Percentiles rank a stretch among this genome's conserved stretches.
phyloP scores from a whole-genome alignment of 2,797 vertebrate genomes.

The Hemibagrus guttatus region DNA sequence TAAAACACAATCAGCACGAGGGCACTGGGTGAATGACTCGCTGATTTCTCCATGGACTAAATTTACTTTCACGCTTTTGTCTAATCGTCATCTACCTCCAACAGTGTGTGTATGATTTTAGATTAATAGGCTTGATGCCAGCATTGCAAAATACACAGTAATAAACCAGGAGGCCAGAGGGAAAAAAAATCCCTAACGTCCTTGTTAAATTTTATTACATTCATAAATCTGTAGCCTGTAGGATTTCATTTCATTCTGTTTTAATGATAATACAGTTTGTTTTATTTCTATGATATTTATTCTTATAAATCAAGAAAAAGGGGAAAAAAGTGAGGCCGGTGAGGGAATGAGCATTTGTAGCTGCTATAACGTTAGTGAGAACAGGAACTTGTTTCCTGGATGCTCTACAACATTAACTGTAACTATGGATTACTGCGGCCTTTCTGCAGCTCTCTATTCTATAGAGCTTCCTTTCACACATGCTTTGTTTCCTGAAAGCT shows the following conservation, averaged over 20 bases:
- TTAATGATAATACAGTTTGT: not conserved
- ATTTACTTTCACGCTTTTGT: slow-evolving; percentile 52
- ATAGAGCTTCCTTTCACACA: not conserved
- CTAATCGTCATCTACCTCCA: slow-evolving; percentile 46
- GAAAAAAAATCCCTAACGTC: slow-evolving; percentile 67
- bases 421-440: not conserved
- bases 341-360: too few relatives aligned
- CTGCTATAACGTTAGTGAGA: too few relatives aligned
- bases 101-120: slow-evolving; percentile 45
- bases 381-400: too few relatives aligned
- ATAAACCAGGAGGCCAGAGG: slow-evolving; percentile 65
- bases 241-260: not conserved
- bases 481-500: not conserved
- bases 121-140: slow-evolving; percentile 58
- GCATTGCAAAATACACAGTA: slow-evolving; percentile 66
- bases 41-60: slow-evolving; percentile 37
- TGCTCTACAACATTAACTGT: too few relatives aligned
- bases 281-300: not conserved
- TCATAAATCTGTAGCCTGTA: not conserved
- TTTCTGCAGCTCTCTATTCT: slow-evolving; percentile 1
- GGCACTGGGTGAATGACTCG: slow-evolving; percentile 46
- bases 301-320: not conserved
- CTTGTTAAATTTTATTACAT: slow-evolving; percentile 76
- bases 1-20: slow-evolving; percentile 27
- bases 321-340: too few relatives aligned